These are phyloP conservation scores for Erynnis tages DNA, from an alignment of 2,888 invertebrate genomes.

Conservation along the genomic window DNA sequence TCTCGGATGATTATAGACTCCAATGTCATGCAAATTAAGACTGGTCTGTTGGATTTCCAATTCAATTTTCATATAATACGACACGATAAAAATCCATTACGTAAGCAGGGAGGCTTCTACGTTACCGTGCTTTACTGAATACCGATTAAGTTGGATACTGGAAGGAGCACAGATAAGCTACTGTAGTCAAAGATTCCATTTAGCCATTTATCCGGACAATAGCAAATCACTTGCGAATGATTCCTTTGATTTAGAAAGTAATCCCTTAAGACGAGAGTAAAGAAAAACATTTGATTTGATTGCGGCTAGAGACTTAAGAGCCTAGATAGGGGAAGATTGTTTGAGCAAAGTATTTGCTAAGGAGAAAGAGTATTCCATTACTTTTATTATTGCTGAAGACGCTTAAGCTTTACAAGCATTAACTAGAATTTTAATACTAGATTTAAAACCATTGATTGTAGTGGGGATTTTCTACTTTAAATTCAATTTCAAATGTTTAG, in stretches of 20 bases:
- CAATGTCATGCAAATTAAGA: constrained; percentile 74
- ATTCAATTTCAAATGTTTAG: too few species aligned
- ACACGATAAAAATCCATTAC: constrained; percentile 75
- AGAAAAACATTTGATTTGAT: constrained; percentile 23
- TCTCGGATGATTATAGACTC: constrained; percentile 74
- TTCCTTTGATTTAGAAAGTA: constrained; percentile 19
- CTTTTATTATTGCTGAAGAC: constrained; percentile 1
- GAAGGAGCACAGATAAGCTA: constrained; percentile 5
- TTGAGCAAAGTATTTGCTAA: constrained; percentile 19
- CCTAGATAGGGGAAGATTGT: constrained; percentile 8
- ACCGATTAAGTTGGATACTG: constrained; percentile 3
- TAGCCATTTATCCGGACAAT: constrained; percentile 11
- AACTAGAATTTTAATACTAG: not conserved
- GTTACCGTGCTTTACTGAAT: constrained; percentile 38
- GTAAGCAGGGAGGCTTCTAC: constrained; percentile 52
- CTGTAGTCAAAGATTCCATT: constrained; percentile 17
- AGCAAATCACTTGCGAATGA: constrained; percentile 17
- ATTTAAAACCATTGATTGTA: not conserved
- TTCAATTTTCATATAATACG: constrained; percentile 71
- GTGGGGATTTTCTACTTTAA: not conserved
- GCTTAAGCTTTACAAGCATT: not conserved
- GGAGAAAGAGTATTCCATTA: constrained; percentile 23
- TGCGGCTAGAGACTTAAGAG: constrained; percentile 12
- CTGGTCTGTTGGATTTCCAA: constrained; percentile 65
- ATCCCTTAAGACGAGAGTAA: constrained; percentile 16